Evolutionary conservation across 2,113 vertebrate species (phyloP).

Genomic region (Plectropomus leopardus): DNA sequence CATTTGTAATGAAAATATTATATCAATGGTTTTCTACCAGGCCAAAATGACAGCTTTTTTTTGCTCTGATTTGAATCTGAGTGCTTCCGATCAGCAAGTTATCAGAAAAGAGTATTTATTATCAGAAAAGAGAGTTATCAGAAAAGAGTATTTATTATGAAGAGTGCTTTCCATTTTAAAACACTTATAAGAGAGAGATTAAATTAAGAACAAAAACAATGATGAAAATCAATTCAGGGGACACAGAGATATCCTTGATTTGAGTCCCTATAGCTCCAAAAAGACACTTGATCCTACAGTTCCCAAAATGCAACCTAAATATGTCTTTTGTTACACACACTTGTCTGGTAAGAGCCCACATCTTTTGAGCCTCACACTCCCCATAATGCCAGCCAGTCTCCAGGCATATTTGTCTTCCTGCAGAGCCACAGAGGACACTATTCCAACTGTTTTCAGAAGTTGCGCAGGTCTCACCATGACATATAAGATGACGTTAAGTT

Average conservation of each 20-base stretch:
- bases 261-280: neutral
- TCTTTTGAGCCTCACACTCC: neutral
- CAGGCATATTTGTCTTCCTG: neutral
- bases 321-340: neutral
- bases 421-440: neutral
- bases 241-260: neutral
- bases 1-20: neutral
- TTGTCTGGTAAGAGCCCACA: neutral
- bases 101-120: neutral
- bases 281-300: neutral
- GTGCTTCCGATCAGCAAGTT: neutral
- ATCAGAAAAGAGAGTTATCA: neutral
- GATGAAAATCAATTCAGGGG: constrained; percentile 1
- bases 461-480: neutral
- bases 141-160: neutral
- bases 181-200: neutral
- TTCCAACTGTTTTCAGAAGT: neutral
- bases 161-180: neutral
- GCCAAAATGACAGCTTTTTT: neutral
- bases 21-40: neutral
- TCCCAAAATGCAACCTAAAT: neutral
- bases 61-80: constrained; percentile 2
- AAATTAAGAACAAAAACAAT: neutral
- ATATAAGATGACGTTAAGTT: neutral
- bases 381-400: neutral